Conservation (phyloP, 2,888 invertebrate species). For the Capitulum mitella region DNA sequence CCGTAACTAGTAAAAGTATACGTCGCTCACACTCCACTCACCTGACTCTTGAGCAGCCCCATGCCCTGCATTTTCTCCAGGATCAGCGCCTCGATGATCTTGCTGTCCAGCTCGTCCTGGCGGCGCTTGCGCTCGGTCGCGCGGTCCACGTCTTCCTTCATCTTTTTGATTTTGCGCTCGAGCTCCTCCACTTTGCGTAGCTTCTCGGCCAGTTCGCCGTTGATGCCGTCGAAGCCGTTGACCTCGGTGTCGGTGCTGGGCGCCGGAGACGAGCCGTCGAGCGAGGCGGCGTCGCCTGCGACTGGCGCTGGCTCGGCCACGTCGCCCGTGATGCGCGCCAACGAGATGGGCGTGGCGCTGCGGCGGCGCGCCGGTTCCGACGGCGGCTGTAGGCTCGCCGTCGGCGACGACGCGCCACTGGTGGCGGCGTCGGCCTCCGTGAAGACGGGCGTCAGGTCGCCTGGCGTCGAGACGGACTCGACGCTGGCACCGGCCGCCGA, state of each 20-base stretch:
- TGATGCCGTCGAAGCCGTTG: slow-evolving; percentile 11
- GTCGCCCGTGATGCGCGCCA: neutral
- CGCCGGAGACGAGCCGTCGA: neutral
- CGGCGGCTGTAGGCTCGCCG: neutral
- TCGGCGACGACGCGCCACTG: neutral
- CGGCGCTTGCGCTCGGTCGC: slow-evolving; percentile 9
- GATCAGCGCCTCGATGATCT: slow-evolving; percentile 14
- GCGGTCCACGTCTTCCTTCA: slow-evolving; percentile 5
- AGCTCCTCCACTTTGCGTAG: slow-evolving; percentile 13
- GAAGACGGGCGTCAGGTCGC: neutral
- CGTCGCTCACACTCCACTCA: too few species aligned
- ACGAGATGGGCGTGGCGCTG: neutral
- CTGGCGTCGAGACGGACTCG: neutral
- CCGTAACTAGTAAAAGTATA: too few species aligned
- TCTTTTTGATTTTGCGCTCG: neutral
- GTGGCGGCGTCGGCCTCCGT: neutral
- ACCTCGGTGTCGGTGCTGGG: neutral
- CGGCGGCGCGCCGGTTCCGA: neutral
- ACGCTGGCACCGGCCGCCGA: neutral
- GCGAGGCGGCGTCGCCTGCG: neutral
- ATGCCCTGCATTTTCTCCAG: slow-evolving; percentile 4
- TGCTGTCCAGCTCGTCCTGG: slow-evolving; percentile 8
- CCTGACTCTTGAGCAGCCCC: neutral
- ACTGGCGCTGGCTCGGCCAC: neutral
- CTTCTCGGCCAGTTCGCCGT: slow-evolving; percentile 17